A percentile compares a stretch with the other conserved stretches of the same genome.
phyloP scores from a whole-genome alignment of 2,888 invertebrate genomes.

The Gisinianus flammeolus region DNA sequence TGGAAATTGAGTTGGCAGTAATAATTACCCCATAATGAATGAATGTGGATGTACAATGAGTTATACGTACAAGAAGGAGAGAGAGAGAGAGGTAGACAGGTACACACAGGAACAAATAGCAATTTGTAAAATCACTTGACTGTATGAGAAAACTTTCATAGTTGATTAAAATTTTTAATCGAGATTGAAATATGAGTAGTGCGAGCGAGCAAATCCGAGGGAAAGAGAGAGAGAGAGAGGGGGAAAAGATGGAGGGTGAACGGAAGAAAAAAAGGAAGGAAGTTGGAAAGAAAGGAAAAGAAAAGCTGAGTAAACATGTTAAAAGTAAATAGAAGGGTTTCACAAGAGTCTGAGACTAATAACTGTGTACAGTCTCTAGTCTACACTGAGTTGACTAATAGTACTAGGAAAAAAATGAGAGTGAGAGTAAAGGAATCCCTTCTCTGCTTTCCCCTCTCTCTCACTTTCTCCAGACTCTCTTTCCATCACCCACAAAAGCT shows the following conservation, averaged over 20 bases:
- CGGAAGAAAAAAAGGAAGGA: constrained; percentile 9
- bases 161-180: constrained; percentile 9
- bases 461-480: not conserved
- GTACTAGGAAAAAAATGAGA: not conserved
- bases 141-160: not conserved
- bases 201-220: not conserved
- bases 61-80: not conserved
- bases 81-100: not conserved
- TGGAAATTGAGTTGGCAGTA: too few species aligned
- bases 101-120: not conserved
- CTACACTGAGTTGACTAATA: too few species aligned
- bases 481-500: too few species aligned
- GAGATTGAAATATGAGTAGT: constrained; percentile 14
- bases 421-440: not conserved
- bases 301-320: not conserved
- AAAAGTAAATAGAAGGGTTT: not conserved
- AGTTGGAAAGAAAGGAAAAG: not conserved
- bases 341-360: not conserved
- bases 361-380: too few species aligned
- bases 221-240: not conserved
- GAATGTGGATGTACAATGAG: too few species aligned
- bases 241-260: not conserved
- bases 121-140: not conserved
- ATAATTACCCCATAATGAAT: too few species aligned
- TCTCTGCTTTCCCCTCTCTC: not conserved